phyloP scores from a whole-genome alignment of 2,113 vertebrate species.

The Synchiropus splendidus region DNA sequence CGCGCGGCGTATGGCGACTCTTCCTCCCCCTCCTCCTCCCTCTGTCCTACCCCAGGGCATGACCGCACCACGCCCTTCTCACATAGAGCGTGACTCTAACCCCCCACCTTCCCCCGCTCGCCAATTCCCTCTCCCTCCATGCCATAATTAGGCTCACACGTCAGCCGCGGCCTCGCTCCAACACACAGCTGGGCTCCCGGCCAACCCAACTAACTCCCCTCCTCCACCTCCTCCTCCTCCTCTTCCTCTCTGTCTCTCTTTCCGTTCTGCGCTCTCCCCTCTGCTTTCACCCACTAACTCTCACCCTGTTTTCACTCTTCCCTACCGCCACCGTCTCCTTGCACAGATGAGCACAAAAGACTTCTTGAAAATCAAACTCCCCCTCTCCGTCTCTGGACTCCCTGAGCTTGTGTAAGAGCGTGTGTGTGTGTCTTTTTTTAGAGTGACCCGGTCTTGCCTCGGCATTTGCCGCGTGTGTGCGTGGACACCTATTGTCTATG shows the following conservation, averaged over 20 bases:
- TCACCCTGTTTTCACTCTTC: constrained; percentile 22
- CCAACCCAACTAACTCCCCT: constrained; percentile 48
- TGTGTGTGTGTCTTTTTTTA: constrained; percentile 35
- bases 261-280: constrained; percentile 43
- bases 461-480: constrained; percentile 39
- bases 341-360: constrained; percentile 56
- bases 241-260: constrained; percentile 26
- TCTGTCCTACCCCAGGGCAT: constrained; percentile 37
- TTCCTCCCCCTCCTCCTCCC: background rate
- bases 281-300: constrained; percentile 5
- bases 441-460: constrained; percentile 45
- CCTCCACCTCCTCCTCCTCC: background rate
- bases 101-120: constrained; percentile 3
- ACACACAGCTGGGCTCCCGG: constrained; percentile 61
- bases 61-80: constrained; percentile 60
- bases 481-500: constrained; percentile 35
- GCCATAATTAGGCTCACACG: constrained; percentile 66
- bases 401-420: constrained; percentile 27
- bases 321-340: constrained; percentile 33
- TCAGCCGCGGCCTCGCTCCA: constrained; percentile 57
- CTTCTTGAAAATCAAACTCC: constrained; percentile 58
- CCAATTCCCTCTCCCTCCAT: constrained; percentile 29
- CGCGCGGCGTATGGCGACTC: constrained; percentile 17
- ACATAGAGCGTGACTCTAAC: constrained; percentile 47
- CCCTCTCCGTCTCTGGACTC: constrained; percentile 24